A percentile compares a stretch with the other conserved stretches of the same genome.
These are phyloP conservation scores for Bombus huntii DNA, from an alignment of 1,140 invertebrate species.

Conservation along the genomic window DNA sequence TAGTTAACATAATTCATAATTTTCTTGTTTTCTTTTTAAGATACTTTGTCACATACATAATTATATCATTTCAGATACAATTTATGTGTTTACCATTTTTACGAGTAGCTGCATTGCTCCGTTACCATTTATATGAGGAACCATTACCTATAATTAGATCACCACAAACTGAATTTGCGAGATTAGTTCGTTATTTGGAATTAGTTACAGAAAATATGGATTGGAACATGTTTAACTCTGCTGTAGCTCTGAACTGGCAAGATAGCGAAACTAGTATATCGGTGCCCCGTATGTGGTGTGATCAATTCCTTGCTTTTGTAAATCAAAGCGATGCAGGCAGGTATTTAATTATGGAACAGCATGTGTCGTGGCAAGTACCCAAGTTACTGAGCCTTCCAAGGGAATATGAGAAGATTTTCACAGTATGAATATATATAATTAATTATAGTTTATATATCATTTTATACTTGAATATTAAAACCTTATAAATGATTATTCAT, in stretches of 20 bases:
- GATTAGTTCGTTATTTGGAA: conserved; percentile 89
- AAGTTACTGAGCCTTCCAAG: conserved; percentile 91
- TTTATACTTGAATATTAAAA: neutral
- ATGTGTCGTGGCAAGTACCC: conserved; percentile 90
- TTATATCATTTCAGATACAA: conserved; percentile 84
- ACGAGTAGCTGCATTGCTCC: conserved; percentile 90
- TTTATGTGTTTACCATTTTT: conserved; percentile 92
- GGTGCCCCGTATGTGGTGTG: conserved; percentile 86
- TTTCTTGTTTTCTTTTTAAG: neutral
- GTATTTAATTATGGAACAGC: conserved; percentile 87
- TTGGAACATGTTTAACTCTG: conserved; percentile 86
- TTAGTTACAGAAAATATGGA: conserved; percentile 87
- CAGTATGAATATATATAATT: conserved; percentile 81
- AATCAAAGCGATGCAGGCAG: conserved; percentile 82
- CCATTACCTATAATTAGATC: conserved; percentile 88
- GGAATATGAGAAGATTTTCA: conserved; percentile 97
- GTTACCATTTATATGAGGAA: conserved; percentile 93
- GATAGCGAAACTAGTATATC: conserved; percentile 77
- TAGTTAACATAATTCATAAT: neutral
- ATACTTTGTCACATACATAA: neutral
- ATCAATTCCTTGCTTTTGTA: conserved; percentile 85
- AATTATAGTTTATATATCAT: neutral
- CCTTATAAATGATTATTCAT: conserved; percentile 1
- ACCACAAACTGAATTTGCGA: conserved; percentile 87
- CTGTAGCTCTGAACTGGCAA: conserved; percentile 87